Evolutionary conservation across 2,113 vertebrate species (phyloP).

Genomic region (Callipepla californica): DNA sequence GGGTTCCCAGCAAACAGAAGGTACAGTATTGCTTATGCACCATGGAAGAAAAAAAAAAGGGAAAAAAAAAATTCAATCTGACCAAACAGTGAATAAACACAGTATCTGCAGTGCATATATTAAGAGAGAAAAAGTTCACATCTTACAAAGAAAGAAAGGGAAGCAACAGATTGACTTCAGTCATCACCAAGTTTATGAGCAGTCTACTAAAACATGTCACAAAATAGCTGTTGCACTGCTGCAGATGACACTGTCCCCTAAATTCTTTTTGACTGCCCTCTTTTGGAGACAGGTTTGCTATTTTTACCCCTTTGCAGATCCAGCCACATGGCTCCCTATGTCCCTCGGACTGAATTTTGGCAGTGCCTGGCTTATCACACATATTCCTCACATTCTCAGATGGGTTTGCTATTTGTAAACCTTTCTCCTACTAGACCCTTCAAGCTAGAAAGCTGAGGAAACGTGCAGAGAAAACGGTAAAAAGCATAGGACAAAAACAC

Average conservation of each 20-base stretch:
- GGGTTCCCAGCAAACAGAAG: conserved; percentile 1
- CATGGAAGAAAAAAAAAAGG: accelerated
- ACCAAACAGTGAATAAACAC: background rate
- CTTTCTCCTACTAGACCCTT: background rate
- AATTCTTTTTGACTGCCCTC: background rate
- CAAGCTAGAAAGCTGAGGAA: background rate
- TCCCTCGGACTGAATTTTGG: background rate
- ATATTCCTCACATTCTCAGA: background rate
- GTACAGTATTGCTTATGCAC: background rate
- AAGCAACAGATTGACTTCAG: background rate
- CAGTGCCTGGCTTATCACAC: background rate
- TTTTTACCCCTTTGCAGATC: background rate
- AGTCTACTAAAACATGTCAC: accelerated
- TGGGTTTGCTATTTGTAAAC: background rate
- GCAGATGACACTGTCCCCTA: background rate
- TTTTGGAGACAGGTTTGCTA: background rate
- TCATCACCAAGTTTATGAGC: background rate
- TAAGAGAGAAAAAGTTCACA: background rate
- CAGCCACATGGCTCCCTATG: accelerated
- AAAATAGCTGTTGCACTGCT: background rate
- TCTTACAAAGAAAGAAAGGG: background rate
- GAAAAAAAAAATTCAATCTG: background rate
- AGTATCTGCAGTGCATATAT: background rate
- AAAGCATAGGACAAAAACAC: background rate
- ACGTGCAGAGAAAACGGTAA: background rate